phyloP scores from a whole-genome alignment of 2,113 vertebrate genomes.

The Bagarius yarrelli region DNA sequence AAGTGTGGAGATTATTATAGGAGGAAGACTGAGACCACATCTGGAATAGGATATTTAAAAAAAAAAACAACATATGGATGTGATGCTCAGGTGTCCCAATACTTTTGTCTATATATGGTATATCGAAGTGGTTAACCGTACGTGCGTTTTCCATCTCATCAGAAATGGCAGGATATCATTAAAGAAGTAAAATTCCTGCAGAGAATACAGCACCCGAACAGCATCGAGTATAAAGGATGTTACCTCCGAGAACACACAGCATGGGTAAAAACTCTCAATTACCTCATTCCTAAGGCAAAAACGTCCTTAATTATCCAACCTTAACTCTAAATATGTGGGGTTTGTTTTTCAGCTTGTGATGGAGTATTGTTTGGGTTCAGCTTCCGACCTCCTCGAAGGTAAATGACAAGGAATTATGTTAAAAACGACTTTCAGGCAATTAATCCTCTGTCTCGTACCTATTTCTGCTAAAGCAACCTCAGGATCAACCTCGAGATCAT shows the following conservation, averaged over 20 bases:
- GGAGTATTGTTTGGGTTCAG: slow-evolving; percentile 92
- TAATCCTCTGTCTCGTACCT: not conserved
- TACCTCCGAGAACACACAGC: slow-evolving; percentile 98
- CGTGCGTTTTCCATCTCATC: slow-evolving; percentile 17
- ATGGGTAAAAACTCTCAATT: slow-evolving; percentile 78
- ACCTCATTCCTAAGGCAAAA: slow-evolving; percentile 39
- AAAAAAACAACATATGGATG: no score
- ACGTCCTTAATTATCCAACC: not conserved
- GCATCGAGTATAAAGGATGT: slow-evolving; percentile 99
- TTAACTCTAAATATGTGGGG: slow-evolving; percentile 15
- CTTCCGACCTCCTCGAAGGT: slow-evolving; percentile 91
- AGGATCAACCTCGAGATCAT: no score
- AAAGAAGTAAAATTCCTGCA: slow-evolving; percentile 99
- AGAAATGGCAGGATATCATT: slow-evolving; percentile 99
- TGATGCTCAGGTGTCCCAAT: no score
- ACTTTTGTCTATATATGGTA: not conserved
- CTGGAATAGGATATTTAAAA: no score
- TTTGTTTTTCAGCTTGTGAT: slow-evolving; percentile 79
- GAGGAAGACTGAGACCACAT: no score
- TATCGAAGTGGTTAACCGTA: not conserved
- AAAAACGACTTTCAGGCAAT: not conserved
- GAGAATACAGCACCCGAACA: slow-evolving; percentile 97
- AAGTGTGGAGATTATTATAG: no score
- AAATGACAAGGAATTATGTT: slow-evolving; percentile 35
- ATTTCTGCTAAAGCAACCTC: not conserved